Conservation (phyloP, 2,888 invertebrate species). For the Agriopis leucophaearia region DNA sequence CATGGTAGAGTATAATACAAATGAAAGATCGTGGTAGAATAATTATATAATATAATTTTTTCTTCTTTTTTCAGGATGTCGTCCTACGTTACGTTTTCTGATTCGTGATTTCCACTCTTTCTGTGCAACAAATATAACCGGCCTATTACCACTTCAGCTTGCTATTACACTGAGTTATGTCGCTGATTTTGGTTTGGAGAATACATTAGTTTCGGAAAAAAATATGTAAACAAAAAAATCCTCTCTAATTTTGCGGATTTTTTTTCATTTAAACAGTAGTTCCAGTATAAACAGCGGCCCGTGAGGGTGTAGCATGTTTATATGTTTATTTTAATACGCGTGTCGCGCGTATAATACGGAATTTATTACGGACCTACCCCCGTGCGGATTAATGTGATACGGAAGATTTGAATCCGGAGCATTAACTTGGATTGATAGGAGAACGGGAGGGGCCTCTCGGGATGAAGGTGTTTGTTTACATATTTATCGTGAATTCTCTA, state of each 20-base stretch:
- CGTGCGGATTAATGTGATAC: conserved; percentile 84
- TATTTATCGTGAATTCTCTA: conserved; percentile 12
- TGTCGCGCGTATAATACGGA: conserved; percentile 86
- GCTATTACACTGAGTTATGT: too few relatives aligned
- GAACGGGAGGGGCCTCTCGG: conserved; percentile 52
- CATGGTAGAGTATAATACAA: too few relatives aligned
- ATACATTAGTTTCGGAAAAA: too few relatives aligned
- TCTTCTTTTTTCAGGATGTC: too few relatives aligned
- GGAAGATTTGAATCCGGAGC: conserved; percentile 85
- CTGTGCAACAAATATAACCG: too few relatives aligned
- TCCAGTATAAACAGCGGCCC: conserved; percentile 54
- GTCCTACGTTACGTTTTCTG: too few relatives aligned
- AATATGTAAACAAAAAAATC: too few relatives aligned
- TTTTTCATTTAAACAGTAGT: background rate
- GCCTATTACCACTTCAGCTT: too few relatives aligned
- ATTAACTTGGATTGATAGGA: conserved; percentile 82
- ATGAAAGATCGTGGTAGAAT: too few relatives aligned
- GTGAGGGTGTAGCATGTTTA: conserved; percentile 84
- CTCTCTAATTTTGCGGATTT: background rate
- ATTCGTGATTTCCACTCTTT: too few relatives aligned
- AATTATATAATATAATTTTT: too few relatives aligned
- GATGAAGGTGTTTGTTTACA: conserved; percentile 53
- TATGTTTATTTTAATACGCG: conserved; percentile 87
- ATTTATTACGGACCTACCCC: conserved; percentile 84
- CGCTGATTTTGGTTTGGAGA: too few relatives aligned